Conservation (phyloP, 2,888 invertebrate genomes). For the Marronus borbonicus region DNA sequence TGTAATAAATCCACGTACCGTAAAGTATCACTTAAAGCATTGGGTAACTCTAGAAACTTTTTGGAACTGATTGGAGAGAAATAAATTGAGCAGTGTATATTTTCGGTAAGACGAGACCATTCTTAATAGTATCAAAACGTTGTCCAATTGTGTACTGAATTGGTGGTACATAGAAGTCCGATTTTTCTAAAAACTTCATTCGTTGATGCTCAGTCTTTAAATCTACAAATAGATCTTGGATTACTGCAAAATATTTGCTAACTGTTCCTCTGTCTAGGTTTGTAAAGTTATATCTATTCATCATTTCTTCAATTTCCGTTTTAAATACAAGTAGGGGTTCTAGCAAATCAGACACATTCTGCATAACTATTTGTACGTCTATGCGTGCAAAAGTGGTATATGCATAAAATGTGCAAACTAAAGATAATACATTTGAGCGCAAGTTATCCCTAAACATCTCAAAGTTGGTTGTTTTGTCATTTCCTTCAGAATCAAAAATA, state of each 20-base stretch:
- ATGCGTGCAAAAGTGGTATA: conserved; percentile 34
- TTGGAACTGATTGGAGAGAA: conserved; percentile 34
- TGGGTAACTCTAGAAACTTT: conserved; percentile 49
- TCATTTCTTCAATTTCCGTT: neutral
- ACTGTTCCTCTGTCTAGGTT: neutral
- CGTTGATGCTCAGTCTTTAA: conserved; percentile 48
- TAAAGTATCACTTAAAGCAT: conserved; percentile 11
- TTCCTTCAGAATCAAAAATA: neutral
- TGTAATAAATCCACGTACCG: neutral
- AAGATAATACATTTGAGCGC: neutral
- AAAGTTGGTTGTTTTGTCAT: neutral
- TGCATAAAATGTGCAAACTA: conserved; percentile 27
- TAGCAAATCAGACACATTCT: neutral
- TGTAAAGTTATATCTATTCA: neutral
- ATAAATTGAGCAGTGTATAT: conserved; percentile 37
- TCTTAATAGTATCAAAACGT: conserved; percentile 9
- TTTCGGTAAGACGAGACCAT: neutral
- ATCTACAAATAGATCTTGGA: conserved; percentile 46
- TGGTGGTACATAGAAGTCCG: conserved; percentile 27
- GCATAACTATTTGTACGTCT: conserved; percentile 39
- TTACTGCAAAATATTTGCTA: conserved; percentile 3
- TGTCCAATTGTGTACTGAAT: conserved; percentile 11
- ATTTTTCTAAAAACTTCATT: conserved; percentile 48
- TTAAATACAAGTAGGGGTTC: neutral
- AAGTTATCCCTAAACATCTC: neutral